Percentiles rank a stretch among this genome's conserved stretches.
Conservation (phyloP, 2,113 vertebrate genomes). For the Dicerorhinus sumatrensis region DNA sequence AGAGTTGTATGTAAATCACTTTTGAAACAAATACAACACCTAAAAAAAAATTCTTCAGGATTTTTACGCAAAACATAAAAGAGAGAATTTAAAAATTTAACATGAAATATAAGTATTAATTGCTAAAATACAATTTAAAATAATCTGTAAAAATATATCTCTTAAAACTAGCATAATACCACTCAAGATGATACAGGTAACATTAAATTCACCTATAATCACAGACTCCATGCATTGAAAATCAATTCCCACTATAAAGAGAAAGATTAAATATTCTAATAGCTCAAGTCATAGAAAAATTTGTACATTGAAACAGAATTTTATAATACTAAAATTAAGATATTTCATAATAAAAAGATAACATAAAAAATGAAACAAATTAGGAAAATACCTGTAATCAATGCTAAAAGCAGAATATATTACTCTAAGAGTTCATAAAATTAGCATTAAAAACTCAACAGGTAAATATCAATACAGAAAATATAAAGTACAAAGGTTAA, state of each 20-base stretch:
- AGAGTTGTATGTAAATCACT: not conserved
- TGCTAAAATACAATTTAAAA: slow-evolving; percentile 48
- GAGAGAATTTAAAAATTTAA: slow-evolving; percentile 29
- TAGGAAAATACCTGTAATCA: not conserved
- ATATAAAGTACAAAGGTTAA: not conserved
- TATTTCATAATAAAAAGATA: not conserved
- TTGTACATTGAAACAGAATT: not conserved
- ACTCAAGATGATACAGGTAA: not conserved
- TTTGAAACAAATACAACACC: not conserved
- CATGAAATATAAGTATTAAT: not conserved
- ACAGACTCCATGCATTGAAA: not conserved
- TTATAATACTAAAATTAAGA: slow-evolving; percentile 16
- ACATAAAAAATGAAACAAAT: not conserved
- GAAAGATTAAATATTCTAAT: slow-evolving; percentile 40
- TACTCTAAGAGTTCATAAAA: slow-evolving; percentile 14
- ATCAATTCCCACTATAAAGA: not conserved
- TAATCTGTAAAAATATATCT: not conserved
- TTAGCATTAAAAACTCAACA: not conserved
- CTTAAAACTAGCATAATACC: slow-evolving; percentile 2
- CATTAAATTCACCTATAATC: not conserved
- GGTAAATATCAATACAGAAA: slow-evolving; percentile 1
- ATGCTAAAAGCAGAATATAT: not conserved
- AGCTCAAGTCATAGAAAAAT: not conserved
- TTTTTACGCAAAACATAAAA: not conserved
- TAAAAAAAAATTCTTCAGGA: not conserved